Evolutionary conservation across 2,797 vertebrate species (phyloP), one percentile per base, ranked within the genome.

Genomic region (Lacerta agilis): DNA sequence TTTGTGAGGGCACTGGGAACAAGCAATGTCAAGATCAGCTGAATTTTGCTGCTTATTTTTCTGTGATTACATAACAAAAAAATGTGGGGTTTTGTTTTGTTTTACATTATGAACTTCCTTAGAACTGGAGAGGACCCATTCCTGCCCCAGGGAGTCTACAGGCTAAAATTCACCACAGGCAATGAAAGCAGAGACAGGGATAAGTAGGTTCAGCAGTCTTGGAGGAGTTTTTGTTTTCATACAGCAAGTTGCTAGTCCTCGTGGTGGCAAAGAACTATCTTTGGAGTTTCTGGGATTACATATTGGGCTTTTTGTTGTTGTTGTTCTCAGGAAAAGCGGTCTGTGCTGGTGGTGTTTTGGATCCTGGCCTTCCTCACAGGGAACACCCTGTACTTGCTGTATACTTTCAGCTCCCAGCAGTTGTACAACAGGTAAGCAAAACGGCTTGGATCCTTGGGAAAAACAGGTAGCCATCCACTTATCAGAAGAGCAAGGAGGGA

Each of bases 371-470:
- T 99, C 92, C 98, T 99, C 13, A 96, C 97, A 0, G 98, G 98
- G 18, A 99, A 99, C 90, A 97, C 98, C 3, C 89, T 97, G 0
- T 99, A 98, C 45, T 96, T 99, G 85, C 98, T 98, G 69, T 99
- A 99, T 90, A 98, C 98, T 0, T 99, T 99, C 95, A 98, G 97
- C 87, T 97, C 98, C 0, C 98, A 99, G 94, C 98, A 99, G 94
- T 97, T 99, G 27, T 98, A 99, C 92, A 98, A 98, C 97, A 99
- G 98, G 99, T 99, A 93, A 93, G 95, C 55, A 78, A 55, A 66
- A 83, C 58, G 36, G 29, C 2, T 0, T 4, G 0, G 20, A 82
- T 67, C 2, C 29, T 0, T 66, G 83, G 0, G 36, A 75, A 77
- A 82, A 92, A 58, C 15, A 33, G 8, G 4, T 36, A 29, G 4